Evolutionary conservation across 2,113 vertebrate genomes (phyloP), one percentile per base, ranked within the genome.

Genomic region (Aramus guarauna): DNA sequence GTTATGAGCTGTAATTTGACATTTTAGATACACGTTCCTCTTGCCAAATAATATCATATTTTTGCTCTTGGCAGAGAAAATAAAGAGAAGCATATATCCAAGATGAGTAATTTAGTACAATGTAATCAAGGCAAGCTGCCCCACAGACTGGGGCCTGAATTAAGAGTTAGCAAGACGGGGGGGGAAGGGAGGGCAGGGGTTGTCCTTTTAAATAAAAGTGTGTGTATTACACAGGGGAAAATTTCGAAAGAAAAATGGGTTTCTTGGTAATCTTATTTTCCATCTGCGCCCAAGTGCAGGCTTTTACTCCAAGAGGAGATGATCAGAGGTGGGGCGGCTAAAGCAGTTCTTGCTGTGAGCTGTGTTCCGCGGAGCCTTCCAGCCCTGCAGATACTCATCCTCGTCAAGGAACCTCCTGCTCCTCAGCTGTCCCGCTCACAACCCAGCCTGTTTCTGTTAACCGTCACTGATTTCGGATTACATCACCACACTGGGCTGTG

Each of bases 41-140:
- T 92, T 84, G 95, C 95, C 96, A 96, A 96, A 73, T 53, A 93
- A 92, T 88, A 95, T 90, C 85, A 78, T 74, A 88, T 78, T 96
- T 94, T 92, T 66, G 83, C 95, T 91, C 92, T 68, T 96, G 91
- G 91, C 90, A 85, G 68, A 78, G 52, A 72, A 96, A 96, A 91
- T 73, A 89, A 86, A 88, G 83, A 74, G 93, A 83, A 94, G 76
- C 60, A 71, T 91, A 47, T 64, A 75, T 72, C 81, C 92, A 90
- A 50, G 77, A 91, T 92, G 93, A 96, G 93, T 91, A 95, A 95
- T 93, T 92, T 52, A 64, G 87, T 77, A 60, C 92, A 26, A 81
- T 78, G 92, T 86, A 96, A 97, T 96, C 73, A 87, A 95, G 91
- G 60, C 94, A 95, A 88, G 88, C 94, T 94, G 94, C 36, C 69